These are phyloP conservation scores for Cheilinus undulatus DNA, from an alignment of 2,113 vertebrate genomes.

Conservation along the genomic window DNA sequence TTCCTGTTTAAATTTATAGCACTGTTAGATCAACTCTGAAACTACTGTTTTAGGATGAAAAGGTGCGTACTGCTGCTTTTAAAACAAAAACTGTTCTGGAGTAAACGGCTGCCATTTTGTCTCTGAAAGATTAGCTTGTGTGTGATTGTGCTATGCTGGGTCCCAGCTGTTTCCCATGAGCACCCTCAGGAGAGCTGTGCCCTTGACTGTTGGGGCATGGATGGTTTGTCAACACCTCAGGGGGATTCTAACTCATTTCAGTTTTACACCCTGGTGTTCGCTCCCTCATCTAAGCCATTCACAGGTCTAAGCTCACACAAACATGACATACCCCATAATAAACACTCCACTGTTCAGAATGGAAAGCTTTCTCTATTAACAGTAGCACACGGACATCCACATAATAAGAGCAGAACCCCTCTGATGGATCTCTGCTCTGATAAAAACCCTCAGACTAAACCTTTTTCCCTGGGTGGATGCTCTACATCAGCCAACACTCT, in stretches of 20 bases:
- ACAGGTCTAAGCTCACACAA: not conserved
- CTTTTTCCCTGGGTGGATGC: not conserved
- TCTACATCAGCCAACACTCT: not conserved
- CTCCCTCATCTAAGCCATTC: not conserved
- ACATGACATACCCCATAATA: not conserved
- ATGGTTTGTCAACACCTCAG: constrained; percentile 44
- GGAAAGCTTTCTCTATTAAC: too few species aligned
- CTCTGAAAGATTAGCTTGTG: too few species aligned
- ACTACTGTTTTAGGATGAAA: too few species aligned
- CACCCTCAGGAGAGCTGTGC: constrained; percentile 59
- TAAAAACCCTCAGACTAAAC: not conserved
- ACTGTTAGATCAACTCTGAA: too few species aligned
- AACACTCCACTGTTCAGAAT: too few species aligned
- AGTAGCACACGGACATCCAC: too few species aligned
- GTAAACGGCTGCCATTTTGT: too few species aligned
- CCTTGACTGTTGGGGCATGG: constrained; percentile 48
- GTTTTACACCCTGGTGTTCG: constrained; percentile 8
- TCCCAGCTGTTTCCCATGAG: constrained; percentile 69
- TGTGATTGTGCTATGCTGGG: constrained; percentile 20
- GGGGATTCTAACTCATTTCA: constrained; percentile 42
- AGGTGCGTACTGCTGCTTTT: too few species aligned
- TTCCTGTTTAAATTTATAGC: too few species aligned
- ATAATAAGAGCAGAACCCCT: not conserved
- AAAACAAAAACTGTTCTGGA: too few species aligned
- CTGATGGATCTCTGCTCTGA: not conserved